Evolutionary conservation across 2,888 invertebrate species (phyloP), one percentile per base, ranked within the genome.

Genomic region (Drosophila antonietae): DNA sequence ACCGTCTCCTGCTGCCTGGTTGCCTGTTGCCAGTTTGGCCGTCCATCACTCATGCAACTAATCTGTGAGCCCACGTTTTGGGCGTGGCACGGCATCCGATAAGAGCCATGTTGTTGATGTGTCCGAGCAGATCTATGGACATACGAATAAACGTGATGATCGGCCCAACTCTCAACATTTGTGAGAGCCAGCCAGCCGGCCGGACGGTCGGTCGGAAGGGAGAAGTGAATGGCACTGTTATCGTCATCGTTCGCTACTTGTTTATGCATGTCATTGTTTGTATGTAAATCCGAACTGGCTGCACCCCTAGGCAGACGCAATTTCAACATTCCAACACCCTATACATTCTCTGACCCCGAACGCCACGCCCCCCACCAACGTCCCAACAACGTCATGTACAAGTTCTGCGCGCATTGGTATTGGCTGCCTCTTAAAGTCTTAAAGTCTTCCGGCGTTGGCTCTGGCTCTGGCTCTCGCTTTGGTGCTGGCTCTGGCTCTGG

Each of bases 241-340:
- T 72, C 55, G 41, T 31, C 70, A 56, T 28, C 68, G 66, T 46
- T 60, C 66, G 72, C 71, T 68, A 73, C 80, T 81, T 81, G 83
- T 83, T 84, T 79, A 79, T 88, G 81, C 87, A 77, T 79, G 87
- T 87, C 89, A 88, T 89, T 87, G 89, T 85, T 88, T 80, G 81
- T 84, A 87, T 87, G 81, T 77, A 88, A 83, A 88, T 87, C 84
- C 73, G 67, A 67, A 55, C 71, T 65, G 73, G 46, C 59, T 46
- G 65, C 44, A 35, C 41, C 41, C 12, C 44, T 10, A 20, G 43
- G 71, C 52, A 49, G 57, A 39, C 35, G 44, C 33, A 56, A 57
- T 53, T 75, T 57, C 59, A 31, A 49, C 20, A 53, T 53, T 37
- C 52, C 52, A 53, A 35, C 47, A 35, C n/a, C 8, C 37, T 10